phyloP scores from a whole-genome alignment of 1,140 invertebrate genomes.

The Sycophila sp. region DNA sequence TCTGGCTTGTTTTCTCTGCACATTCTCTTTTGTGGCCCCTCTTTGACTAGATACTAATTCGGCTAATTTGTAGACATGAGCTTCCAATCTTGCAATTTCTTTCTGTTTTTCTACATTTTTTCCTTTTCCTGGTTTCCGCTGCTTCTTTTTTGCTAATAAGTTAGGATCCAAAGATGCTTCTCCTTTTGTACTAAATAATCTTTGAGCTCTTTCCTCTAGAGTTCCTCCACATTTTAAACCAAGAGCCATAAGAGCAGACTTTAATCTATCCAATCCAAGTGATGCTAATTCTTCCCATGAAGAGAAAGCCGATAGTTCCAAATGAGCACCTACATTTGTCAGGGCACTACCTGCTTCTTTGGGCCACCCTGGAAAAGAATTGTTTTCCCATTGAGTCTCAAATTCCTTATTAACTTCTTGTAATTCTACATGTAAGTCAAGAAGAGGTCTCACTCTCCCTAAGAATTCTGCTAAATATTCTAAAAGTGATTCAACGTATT shows the following conservation, averaged over 20 bases:
- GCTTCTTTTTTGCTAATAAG: conserved; percentile 87
- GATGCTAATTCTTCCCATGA: conserved; percentile 98
- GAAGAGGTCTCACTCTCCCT: conserved; percentile 87
- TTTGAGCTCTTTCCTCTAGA: conserved; percentile 94
- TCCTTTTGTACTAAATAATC: conserved; percentile 95
- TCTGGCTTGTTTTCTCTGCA: conserved; percentile 96
- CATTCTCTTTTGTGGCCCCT: conserved; percentile 95
- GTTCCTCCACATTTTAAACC: conserved; percentile 99
- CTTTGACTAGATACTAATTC: conserved; percentile 87
- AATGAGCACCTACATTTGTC: conserved; percentile 91
- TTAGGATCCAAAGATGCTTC: conserved; percentile 90
- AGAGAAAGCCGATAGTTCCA: conserved; percentile 96
- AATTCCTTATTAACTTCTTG: conserved; percentile 85
- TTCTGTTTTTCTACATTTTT: conserved; percentile 80
- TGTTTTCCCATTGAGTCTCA: conserved; percentile 87
- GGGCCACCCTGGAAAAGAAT: conserved; percentile 94
- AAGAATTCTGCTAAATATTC: conserved; percentile 92
- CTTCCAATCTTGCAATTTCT: conserved; percentile 87
- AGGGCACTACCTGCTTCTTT: conserved; percentile 96
- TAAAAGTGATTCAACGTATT: conserved; percentile 86
- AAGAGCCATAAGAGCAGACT: conserved; percentile 96
- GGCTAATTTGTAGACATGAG: conserved; percentile 87
- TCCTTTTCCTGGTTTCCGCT: conserved; percentile 71
- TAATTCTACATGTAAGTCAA: conserved; percentile 85
- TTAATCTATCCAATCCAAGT: conserved; percentile 94